Evolutionary conservation across 2,113 vertebrate genomes (phyloP), one percentile per base, ranked within the genome.

Genomic region (Regulus satrapa): DNA sequence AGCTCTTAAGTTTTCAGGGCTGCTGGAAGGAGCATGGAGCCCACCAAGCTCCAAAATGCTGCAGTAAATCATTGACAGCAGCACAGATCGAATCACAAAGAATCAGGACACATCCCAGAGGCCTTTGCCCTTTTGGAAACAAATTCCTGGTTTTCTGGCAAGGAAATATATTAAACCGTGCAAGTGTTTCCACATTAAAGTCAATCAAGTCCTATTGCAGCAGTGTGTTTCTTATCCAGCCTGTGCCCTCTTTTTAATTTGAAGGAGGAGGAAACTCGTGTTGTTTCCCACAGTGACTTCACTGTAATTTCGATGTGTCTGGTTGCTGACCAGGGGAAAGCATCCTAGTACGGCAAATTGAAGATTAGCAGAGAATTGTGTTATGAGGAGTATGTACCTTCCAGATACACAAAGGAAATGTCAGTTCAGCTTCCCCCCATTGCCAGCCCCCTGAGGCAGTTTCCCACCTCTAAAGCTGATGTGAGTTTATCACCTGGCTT

Each of bases 1-100:
- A 75, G 59, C 63, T 77, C 94, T 92, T 51, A 21, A 49, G 73
- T 91, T 95, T 92, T 78, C 36, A 11, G 94, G 54, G 11, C 29
- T 40, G 25, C 45, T 38, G 55, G 82, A 38, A 73, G 49, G 26
- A 43, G 45, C 41, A 8, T 0, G 1, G 71, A 95, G 77, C 75
- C 61, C 85, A 61, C n/a, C 7, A 0, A 61, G 8, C 56, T 52
- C 54, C 1, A 3, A 69, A 93, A 69, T 0, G 3, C 55, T 29
- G 66, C 2, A 2, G 95, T 97, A 91, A 98, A 98, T 97, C 88
- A 98, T 95, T 98, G 95, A 98, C 95, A 25, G 71, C 9, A 19
- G 52, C 82, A 74, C 95, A 84, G 89, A 96, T 94, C 86, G 41
- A 54, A 78, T 84, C 94, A 77, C 71, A 52, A 16, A 90, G 83